phyloP scores from a whole-genome alignment of 2,888 invertebrate species.

The Drosophila kambysellisi region DNA sequence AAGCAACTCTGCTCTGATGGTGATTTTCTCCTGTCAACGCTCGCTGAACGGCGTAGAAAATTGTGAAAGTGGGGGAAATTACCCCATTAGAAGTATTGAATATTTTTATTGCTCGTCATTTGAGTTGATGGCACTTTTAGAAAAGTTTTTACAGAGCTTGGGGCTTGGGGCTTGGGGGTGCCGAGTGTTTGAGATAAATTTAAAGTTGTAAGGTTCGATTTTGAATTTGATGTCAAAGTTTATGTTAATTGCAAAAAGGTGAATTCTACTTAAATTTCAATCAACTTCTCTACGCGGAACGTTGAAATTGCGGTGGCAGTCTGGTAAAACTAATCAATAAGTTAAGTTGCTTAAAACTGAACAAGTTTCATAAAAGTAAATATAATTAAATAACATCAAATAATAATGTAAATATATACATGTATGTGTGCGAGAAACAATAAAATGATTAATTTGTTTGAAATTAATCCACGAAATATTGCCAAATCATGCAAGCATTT shows the following conservation, averaged over 20 bases:
- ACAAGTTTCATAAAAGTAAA: background rate
- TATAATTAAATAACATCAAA: background rate
- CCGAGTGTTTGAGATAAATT: slow-evolving; percentile 2
- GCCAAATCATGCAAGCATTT: slow-evolving; percentile 18
- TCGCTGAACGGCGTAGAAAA: background rate
- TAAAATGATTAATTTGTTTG: slow-evolving; percentile 15
- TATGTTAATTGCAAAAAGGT: background rate
- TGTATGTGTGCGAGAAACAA: background rate
- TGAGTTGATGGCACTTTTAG: slow-evolving; percentile 32
- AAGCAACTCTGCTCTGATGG: slow-evolving; percentile 32
- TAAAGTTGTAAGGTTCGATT: background rate
- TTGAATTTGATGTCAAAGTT: background rate
- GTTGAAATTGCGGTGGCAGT: background rate
- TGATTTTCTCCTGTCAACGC: slow-evolving; percentile 1
- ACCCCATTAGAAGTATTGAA: slow-evolving; percentile 38
- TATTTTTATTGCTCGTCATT: slow-evolving; percentile 39
- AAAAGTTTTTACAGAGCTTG: slow-evolving; percentile 10
- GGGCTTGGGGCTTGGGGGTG: background rate
- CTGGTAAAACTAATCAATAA: background rate
- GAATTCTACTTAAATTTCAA: background rate
- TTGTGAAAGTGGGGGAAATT: slow-evolving; percentile 2
- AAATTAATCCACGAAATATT: slow-evolving; percentile 12
- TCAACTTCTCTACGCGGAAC: background rate
- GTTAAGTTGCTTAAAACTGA: background rate
- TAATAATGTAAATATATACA: background rate